Percentiles rank a stretch among this genome's conserved stretches.
Conservation (phyloP, 53 echinoderm and acorn worm species). For the Antedon mediterranea region DNA sequence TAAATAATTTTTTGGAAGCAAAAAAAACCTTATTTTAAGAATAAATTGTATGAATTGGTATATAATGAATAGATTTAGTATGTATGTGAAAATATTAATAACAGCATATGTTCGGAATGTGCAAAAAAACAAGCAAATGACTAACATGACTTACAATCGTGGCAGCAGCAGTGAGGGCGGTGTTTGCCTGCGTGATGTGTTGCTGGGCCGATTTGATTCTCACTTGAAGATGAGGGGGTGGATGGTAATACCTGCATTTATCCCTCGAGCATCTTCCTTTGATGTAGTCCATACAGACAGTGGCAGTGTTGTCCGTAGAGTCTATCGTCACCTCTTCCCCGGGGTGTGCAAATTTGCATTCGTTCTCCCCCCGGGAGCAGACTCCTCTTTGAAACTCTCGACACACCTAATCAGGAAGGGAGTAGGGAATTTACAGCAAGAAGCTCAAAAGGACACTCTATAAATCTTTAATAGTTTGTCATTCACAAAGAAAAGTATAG, state of each 20-base stretch:
- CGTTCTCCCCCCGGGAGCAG: conserved; percentile 90
- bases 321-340: conserved; percentile 82
- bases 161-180: conserved; percentile 36
- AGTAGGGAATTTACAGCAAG: neutral
- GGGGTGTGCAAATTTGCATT: conserved; percentile 99
- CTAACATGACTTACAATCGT: conserved; percentile 6
- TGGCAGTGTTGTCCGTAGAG: conserved; percentile 87
- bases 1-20: too few species aligned
- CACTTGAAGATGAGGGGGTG: conserved; percentile 95
- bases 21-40: too few species aligned
- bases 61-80: too few species aligned
- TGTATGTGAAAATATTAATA: neutral
- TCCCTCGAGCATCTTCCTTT: conserved; percentile 98
- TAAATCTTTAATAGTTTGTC: neutral
- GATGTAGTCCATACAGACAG: conserved; percentile 99
- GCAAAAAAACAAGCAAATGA: neutral
- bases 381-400: conserved; percentile 95
- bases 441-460: conserved; percentile 1
- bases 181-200: conserved; percentile 39
- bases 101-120: neutral
- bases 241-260: conserved; percentile 99
- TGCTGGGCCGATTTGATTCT: conserved; percentile 99
- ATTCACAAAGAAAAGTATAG: neutral
- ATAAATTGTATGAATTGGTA: too few species aligned
- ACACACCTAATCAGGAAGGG: conserved; percentile 64